Evolutionary conservation across 2,113 vertebrate genomes (phyloP), one percentile per base, ranked within the genome.

Genomic region (Nerophis ophidion): DNA sequence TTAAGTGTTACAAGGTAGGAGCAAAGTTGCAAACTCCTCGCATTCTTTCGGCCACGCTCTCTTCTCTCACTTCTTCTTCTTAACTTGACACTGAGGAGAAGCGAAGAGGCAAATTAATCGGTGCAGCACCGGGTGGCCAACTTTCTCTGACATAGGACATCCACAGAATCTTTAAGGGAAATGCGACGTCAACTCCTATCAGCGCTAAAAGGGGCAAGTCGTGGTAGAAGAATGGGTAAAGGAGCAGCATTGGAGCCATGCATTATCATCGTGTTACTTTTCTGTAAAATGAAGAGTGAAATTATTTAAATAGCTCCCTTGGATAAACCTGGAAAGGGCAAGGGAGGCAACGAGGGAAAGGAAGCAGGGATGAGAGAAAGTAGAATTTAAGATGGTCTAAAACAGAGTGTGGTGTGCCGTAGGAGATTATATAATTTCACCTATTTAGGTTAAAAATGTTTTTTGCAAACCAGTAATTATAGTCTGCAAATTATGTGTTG

Each of bases 211-310:
- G 68, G 56, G 61, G 56, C 46, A 35, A 40, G 1, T 54, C 12
- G 49, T 51, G 15, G 59, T 16, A 48, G 19, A 48, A 26, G 65
- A 33, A 19, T 61, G 68, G 26, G 58, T 33, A 63, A 68, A 26
- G 26, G 44, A 74, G 73, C 63, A 57, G 67, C 7, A 13, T 57
- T 19, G 52, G 69, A 66, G 50, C 72, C 69, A 72, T 77, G 78
- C 82, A 86, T 88, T 87, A 90, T 89, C 84, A 86, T 77, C 81
- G 77, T 82, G 87, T 90, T 88, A 89, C 84, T 76, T 85, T 77
- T 69, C 74, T 72, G 71, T 79, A 72, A 85, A 88, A 77, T 71
- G 79, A 82, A 80, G 75, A 69, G 65, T 77, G 82, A 89, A 84
- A 77, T 80, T 71, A 85, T 87, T 77, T 80, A 79, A 88, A 55